Percentiles rank a stretch among this genome's conserved stretches.
Evolutionary conservation across 2,113 vertebrate species (phyloP).

Genomic region (Pandion haliaetus): DNA sequence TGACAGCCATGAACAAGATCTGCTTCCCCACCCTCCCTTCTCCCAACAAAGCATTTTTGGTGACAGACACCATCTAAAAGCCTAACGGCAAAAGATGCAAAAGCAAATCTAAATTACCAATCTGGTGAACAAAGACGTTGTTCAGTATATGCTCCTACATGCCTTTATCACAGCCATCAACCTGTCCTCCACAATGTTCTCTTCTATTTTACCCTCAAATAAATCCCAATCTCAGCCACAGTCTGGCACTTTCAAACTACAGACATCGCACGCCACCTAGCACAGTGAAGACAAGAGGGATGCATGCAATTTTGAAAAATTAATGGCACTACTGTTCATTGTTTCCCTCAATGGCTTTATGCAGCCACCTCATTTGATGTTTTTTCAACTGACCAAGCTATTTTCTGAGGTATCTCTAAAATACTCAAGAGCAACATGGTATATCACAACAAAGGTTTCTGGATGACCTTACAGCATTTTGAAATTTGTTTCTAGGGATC

Average conservation of each 20-base stretch:
- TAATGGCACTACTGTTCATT: accelerated
- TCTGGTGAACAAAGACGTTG: background rate
- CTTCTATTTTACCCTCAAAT: background rate
- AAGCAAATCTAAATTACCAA: background rate
- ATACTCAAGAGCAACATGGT: background rate
- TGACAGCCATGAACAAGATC: background rate
- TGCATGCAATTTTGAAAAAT: background rate
- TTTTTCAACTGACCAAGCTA: background rate
- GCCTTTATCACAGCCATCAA: background rate
- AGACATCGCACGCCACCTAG: background rate
- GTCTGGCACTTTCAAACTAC: background rate
- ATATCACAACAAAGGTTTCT: background rate
- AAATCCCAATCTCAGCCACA: background rate
- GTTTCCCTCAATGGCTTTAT: background rate
- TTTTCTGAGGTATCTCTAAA: background rate
- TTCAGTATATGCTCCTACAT: background rate
- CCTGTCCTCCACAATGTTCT: background rate
- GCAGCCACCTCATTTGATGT: background rate
- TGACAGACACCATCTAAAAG: background rate
- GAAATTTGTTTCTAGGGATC: background rate
- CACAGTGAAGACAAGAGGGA: background rate
- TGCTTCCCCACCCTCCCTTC: background rate
- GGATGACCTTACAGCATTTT: background rate
- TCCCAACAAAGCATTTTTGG: background rate
- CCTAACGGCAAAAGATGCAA: background rate